phyloP scores from a whole-genome alignment of 2,797 vertebrate species.

The Falco biarmicus region DNA sequence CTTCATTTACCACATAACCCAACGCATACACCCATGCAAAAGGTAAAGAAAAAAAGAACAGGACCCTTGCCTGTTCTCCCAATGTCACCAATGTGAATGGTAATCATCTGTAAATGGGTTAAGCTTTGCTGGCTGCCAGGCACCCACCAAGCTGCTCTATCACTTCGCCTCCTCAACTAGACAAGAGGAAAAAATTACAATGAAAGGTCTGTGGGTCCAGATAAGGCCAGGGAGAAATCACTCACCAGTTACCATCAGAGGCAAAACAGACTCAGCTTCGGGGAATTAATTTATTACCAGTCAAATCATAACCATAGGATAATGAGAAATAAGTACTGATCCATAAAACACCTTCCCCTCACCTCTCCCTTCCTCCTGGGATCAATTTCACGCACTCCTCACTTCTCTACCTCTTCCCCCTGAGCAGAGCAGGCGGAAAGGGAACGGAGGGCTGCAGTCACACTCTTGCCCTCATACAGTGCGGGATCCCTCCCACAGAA shows the following conservation, averaged over 20 bases:
- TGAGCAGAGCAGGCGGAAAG: accelerated
- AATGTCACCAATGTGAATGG: not conserved
- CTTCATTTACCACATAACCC: not conserved
- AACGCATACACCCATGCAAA: not conserved
- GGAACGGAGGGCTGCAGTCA: accelerated
- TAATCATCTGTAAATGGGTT: not conserved
- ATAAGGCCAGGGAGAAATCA: not conserved
- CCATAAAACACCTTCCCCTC: not conserved
- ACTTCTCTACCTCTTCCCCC: not conserved
- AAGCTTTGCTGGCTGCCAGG: not conserved
- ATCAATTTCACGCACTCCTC: not conserved
- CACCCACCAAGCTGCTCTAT: not conserved
- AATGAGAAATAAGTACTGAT: not conserved
- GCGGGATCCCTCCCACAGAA: accelerated
- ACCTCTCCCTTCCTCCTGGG: not conserved
- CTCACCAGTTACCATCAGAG: not conserved
- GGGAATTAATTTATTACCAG: not conserved
- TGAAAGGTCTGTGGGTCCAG: not conserved
- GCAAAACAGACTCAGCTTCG: not conserved
- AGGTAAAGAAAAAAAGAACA: not conserved
- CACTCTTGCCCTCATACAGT: not conserved
- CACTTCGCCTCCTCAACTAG: not conserved
- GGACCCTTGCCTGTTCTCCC: not conserved
- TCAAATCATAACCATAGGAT: not conserved
- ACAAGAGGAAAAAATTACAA: not conserved